Percentiles rank a stretch among this genome's conserved stretches.
phyloP scores from a whole-genome alignment of 1,140 invertebrate genomes.

The Ganaspis sp. region DNA sequence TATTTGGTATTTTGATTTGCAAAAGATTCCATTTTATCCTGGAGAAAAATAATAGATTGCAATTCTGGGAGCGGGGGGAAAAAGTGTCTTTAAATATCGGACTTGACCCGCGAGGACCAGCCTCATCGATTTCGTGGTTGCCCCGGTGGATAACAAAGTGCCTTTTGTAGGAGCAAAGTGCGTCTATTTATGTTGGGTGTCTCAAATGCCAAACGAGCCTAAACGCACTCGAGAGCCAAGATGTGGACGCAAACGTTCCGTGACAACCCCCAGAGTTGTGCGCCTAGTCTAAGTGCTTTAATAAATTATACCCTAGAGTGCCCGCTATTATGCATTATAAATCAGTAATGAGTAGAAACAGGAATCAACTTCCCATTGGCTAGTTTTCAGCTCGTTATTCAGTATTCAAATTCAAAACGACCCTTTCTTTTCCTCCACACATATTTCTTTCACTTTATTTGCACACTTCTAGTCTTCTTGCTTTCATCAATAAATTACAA shows the following conservation, averaged over 20 bases:
- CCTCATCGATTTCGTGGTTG: constrained; percentile 34
- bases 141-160: constrained; percentile 55
- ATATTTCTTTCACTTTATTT: neutral
- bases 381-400: constrained; percentile 17
- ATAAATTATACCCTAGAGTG: constrained; percentile 50
- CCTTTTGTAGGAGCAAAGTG: constrained; percentile 61
- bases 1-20: too few relatives aligned
- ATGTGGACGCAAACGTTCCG: constrained; percentile 54
- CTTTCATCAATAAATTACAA: too few relatives aligned
- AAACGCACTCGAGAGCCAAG: constrained; percentile 49
- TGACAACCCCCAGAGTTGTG: constrained; percentile 47
- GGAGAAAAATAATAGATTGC: neutral
- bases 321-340: constrained; percentile 43
- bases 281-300: constrained; percentile 44
- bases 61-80: neutral
- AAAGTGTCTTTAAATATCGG: neutral
- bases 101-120: constrained; percentile 12
- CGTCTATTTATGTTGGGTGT: constrained; percentile 61
- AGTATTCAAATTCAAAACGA: neutral
- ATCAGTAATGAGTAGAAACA: constrained; percentile 27
- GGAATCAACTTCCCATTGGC: neutral
- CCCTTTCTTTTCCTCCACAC: neutral
- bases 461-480: too few relatives aligned
- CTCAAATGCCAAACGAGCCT: constrained; percentile 56
- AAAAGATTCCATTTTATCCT: neutral